phyloP scores from a whole-genome alignment of 2,113 vertebrate genomes.

The Vicugna pacos region DNA sequence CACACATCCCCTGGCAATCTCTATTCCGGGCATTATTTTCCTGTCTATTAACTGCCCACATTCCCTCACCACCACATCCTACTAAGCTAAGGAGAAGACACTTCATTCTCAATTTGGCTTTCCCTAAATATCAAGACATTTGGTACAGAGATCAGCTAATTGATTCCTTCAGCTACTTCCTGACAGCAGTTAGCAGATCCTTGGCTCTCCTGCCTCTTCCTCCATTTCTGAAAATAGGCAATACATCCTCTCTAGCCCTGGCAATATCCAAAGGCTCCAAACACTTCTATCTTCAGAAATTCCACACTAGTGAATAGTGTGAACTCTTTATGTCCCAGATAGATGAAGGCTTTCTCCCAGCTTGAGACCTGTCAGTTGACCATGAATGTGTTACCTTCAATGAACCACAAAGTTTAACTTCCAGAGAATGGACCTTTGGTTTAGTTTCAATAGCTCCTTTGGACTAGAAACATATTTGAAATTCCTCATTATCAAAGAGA shows the following conservation, averaged over 20 bases:
- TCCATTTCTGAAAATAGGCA: background rate
- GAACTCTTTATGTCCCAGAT: background rate
- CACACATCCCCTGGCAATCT: background rate
- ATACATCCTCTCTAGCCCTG: background rate
- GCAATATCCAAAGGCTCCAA: background rate
- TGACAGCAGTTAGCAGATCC: background rate
- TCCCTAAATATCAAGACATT: background rate
- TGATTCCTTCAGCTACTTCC: background rate
- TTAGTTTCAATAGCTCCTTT: background rate
- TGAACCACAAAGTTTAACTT: background rate
- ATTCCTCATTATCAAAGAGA: background rate
- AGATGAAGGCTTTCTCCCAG: background rate
- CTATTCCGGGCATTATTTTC: fast-evolving
- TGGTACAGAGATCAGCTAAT: background rate
- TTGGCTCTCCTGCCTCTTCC: background rate
- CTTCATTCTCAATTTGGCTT: background rate
- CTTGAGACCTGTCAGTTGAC: background rate
- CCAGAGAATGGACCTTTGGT: background rate
- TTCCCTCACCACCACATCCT: too few relatives aligned
- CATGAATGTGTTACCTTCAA: background rate
- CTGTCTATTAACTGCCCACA: background rate
- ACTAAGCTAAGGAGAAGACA: background rate
- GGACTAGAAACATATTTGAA: background rate
- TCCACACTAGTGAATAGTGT: background rate
- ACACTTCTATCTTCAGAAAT: background rate